Base-by-base conservation (phyloP, 2,113 vertebrate species). In the Saimiri boliviensis region DNA sequence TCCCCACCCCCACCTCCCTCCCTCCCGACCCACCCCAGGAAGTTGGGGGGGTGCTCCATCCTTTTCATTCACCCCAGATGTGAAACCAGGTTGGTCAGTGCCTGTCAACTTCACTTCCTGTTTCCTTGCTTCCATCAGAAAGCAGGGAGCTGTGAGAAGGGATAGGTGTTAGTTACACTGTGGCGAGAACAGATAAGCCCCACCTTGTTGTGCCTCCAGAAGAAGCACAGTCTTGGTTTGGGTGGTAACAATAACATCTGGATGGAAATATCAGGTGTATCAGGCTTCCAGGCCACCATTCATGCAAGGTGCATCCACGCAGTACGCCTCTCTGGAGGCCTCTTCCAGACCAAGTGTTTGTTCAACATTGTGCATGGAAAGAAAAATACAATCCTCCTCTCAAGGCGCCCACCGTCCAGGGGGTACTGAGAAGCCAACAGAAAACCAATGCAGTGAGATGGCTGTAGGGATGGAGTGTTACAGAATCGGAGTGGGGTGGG, bases 71-170 rank as follows among this genome's bases (percentile, higher is more conserved):
- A 86, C 71, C 76, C 49, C 49, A 0, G 37, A 81, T 76, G 32
- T 17, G 71, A 89, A 94, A 90, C 45, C 12, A 60, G 20, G 32
- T 73, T 54, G 93, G 71, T 76, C 88, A 58, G 40, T 5, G 40
- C 30, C 73, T 52, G 89, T 76, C 96, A n/a, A n/a, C 30, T 88
- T 89, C 83, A 70, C 79, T 91, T 97, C 97, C 89, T 89, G 89
- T 66, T 19, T 85, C 91, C 86, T 80, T 40, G 90, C 49, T 82
- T 60, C 84, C 30, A 21, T 1, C 21, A 1, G 10, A 19, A 30
- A 40, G n/a, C 16, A 52, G 35, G 10, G n/a, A 60, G 11, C 45
- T 23, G 8, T 40, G 9, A n/a, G 71, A 74, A 79, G n/a, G 42
- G n/a, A 20, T 5, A 37, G 17, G 49, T n/a, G 79, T 63, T 60